Evolutionary conservation across 2,113 vertebrate genomes (phyloP).

Genomic region (Chunga burmeisteri): DNA sequence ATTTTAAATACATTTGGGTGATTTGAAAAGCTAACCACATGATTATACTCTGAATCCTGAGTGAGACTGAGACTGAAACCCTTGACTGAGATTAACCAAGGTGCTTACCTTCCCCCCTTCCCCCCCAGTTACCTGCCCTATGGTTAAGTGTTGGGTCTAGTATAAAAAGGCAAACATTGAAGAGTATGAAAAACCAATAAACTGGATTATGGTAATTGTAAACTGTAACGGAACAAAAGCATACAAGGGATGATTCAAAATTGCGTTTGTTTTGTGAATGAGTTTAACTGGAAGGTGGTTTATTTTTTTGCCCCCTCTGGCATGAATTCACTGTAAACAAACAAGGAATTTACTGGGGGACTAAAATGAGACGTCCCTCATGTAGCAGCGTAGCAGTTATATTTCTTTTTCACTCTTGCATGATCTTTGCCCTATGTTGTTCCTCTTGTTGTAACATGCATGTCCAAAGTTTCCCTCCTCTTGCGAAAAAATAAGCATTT

Average conservation of each 20-base stretch:
- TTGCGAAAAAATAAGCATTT: neutral
- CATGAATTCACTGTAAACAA: neutral
- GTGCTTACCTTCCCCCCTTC: neutral
- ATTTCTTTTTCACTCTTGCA: neutral
- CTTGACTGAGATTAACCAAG: neutral
- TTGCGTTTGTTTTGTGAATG: conserved; percentile 6
- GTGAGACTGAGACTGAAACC: neutral
- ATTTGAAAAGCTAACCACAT: neutral
- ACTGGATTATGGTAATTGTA: neutral
- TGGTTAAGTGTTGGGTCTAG: neutral
- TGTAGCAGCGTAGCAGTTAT: neutral
- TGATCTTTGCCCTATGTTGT: conserved; percentile 8
- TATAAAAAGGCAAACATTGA: neutral
- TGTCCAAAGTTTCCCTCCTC: neutral
- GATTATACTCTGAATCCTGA: neutral
- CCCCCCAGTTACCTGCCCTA: neutral
- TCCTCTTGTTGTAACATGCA: neutral
- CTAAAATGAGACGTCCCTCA: neutral
- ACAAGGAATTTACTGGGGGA: neutral
- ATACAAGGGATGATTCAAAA: neutral
- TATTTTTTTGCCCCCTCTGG: neutral
- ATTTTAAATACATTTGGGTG: neutral
- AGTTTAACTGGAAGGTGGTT: neutral
- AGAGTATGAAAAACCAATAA: neutral
- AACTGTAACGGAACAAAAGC: neutral